phyloP scores from a whole-genome alignment of 2,888 invertebrate genomes.

The Tineola bisselliella region DNA sequence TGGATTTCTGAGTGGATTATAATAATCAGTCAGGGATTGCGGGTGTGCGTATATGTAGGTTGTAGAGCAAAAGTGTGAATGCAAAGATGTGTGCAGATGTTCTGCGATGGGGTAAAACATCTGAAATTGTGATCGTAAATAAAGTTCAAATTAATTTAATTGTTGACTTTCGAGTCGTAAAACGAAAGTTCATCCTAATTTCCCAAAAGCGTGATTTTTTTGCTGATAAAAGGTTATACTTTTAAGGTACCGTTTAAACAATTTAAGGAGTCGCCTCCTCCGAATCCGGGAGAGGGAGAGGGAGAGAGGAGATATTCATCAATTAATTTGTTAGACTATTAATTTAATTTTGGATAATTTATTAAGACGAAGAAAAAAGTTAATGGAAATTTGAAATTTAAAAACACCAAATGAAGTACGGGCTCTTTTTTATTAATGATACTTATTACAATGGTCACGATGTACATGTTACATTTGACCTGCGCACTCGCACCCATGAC shows the following conservation, averaged over 20 bases:
- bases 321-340: background rate
- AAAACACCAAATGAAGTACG: too few species aligned
- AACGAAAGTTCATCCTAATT: slow-evolving; percentile 8
- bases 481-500: too few species aligned
- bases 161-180: slow-evolving; percentile 3
- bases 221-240: slow-evolving; percentile 4
- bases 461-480: too few species aligned
- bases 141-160: background rate
- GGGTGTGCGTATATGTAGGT: too few species aligned
- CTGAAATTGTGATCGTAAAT: background rate
- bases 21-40: too few species aligned
- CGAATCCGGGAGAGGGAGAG: background rate
- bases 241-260: background rate
- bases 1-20: background rate
- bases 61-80: too few species aligned
- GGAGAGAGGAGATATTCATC: background rate
- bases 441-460: too few species aligned
- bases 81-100: too few species aligned
- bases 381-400: background rate
- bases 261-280: background rate
- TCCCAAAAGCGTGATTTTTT: slow-evolving; percentile 11
- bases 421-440: too few species aligned
- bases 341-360: background rate
- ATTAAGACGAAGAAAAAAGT: background rate
- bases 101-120: too few species aligned